Evolutionary conservation across 2,888 invertebrate genomes (phyloP), one percentile per base, ranked within the genome.

Genomic region (Apeira syringaria): DNA sequence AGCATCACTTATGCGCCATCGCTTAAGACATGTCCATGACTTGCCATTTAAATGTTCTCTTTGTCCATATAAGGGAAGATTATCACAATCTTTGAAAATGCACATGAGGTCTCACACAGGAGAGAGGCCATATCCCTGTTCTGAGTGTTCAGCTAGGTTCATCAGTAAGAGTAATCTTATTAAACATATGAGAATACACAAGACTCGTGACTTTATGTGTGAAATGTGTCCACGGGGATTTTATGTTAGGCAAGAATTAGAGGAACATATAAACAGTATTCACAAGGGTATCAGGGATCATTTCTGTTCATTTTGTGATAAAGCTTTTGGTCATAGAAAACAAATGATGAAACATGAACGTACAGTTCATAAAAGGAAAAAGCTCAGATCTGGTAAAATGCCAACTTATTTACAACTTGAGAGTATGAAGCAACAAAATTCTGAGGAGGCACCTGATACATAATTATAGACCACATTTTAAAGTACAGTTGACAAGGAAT

Each of bases 331-430:
- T 1, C 80, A 83, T 42, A 60, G 83, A 4, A 87, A 83, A 47
- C 85, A 84, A 52, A 76, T 88, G 84, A 84, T 82, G 83, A 86
- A 82, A 56, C 89, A 89, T 59, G 81, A 87, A 37, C 47, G 77
- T 0, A 81, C 72, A 48, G 87, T 87, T 0, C 89, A 89, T 51
- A 87, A 89, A 35, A 66, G 88, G 37, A 72, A 78, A 13, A 89
- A 89, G 47, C 42, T 82, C 1, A 70, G 60, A 39, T 72, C 72
- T 52, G 88, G 89, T 0, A 65, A 80, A 47, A 72, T 71, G 61
- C 89, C 89, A 1, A 41, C 85, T 28, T 88, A 88, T 59, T 68
- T 87, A 24, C 76, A 79, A 53, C 60, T 80, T 0, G 75, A 82
- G 32, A 61, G 51, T 34, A 72, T 76, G 59, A 62, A 75, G 35